These are phyloP conservation scores for Calliphora vicina DNA, from an alignment of 1,140 invertebrate genomes.

Conservation along the genomic window DNA sequence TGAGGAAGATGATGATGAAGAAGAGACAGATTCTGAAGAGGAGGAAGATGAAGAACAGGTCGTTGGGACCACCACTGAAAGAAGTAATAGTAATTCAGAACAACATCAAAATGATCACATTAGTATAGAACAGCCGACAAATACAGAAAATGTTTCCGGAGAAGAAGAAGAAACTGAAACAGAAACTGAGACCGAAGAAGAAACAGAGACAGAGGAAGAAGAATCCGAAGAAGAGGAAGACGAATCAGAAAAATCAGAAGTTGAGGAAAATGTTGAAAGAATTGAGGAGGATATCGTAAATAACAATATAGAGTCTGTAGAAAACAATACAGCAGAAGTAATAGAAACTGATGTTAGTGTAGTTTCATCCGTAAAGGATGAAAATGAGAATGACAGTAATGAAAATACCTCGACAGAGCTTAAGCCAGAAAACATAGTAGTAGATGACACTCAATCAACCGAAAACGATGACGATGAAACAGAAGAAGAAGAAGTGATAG, in stretches of 20 bases:
- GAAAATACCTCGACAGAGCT: no score
- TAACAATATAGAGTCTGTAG: no score
- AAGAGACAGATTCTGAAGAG: background rate
- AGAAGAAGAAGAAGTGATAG: constrained; percentile 6
- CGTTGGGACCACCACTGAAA: no score
- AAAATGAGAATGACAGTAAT: constrained; percentile 32
- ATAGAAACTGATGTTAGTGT: background rate
- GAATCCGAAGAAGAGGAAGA: constrained; percentile 34
- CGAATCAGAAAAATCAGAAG: background rate
- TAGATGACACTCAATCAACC: constrained; percentile 41
- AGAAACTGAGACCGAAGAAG: constrained; percentile 32
- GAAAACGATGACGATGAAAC: constrained; percentile 38
- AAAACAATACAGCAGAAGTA: background rate
- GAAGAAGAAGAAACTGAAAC: constrained; percentile 39
- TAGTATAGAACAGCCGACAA: background rate
- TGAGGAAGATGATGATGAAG: constrained; percentile 30
- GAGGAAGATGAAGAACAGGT: constrained; percentile 11
- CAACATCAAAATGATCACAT: background rate
- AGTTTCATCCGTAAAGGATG: constrained; percentile 4
- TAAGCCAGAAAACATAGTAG: no score
- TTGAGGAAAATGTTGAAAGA: background rate
- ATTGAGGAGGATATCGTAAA: no score
- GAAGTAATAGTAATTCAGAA: background rate
- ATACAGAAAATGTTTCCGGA: constrained; percentile 38
- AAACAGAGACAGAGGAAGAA: constrained; percentile 42